Evolutionary conservation across 2,888 invertebrate genomes (phyloP).

Genomic region (Sussaba pulchella): DNA sequence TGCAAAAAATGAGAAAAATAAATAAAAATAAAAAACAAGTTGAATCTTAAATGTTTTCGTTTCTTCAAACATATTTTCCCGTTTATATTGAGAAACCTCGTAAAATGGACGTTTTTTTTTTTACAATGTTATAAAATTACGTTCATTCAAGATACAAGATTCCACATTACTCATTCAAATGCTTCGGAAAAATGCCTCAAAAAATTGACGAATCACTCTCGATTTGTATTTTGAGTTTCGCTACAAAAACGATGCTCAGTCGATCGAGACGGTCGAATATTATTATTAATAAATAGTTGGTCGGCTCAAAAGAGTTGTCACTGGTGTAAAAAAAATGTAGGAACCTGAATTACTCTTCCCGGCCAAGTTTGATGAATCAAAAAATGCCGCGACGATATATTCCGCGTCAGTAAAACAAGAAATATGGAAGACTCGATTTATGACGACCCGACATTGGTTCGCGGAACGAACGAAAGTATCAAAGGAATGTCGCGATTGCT

Average conservation of each 20-base stretch:
- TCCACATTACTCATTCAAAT: not conserved
- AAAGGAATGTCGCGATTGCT: slow-evolving; percentile 43
- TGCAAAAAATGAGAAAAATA: too few species aligned
- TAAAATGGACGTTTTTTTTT: not conserved
- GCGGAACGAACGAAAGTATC: slow-evolving; percentile 30
- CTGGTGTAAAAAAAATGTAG: not conserved
- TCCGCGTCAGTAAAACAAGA: not conserved
- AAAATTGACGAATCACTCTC: not conserved
- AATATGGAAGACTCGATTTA: slow-evolving; percentile 42
- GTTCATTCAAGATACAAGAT: slow-evolving; percentile 1
- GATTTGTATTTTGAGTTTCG: too few species aligned
- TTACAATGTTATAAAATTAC: not conserved
- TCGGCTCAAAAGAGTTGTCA: not conserved
- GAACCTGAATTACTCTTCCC: not conserved
- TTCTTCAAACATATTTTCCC: not conserved
- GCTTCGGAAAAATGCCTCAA: not conserved
- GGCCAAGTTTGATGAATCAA: slow-evolving; percentile 6
- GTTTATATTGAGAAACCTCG: not conserved
- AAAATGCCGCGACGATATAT: not conserved
- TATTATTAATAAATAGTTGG: not conserved
- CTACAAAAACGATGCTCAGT: not conserved
- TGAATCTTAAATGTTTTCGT: not conserved
- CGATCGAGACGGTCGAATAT: not conserved
- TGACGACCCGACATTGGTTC: not conserved
- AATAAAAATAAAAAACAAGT: not conserved